A percentile compares a stretch with the other conserved stretches of the same genome.
phyloP scores from a whole-genome alignment of 2,888 invertebrate species.

The Cistogaster globosa region DNA sequence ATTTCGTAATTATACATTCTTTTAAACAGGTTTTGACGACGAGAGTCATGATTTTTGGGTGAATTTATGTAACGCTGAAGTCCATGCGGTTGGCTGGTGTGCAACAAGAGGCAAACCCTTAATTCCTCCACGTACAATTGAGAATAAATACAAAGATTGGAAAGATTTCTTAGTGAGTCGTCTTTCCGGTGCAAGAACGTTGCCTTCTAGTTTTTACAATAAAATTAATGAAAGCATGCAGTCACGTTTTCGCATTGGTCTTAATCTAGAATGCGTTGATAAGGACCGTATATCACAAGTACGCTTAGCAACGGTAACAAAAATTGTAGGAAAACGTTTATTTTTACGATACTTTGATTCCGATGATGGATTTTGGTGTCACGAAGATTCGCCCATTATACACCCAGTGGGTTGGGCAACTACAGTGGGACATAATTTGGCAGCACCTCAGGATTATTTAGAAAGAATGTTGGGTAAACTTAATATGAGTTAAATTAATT shows the following conservation, averaged over 20 bases:
- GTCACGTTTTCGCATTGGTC: constrained; percentile 91
- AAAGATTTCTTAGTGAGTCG: constrained; percentile 96
- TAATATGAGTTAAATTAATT: neutral
- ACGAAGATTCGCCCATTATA: constrained; percentile 96
- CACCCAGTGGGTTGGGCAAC: constrained; percentile 99
- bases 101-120: constrained; percentile 97
- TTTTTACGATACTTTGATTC: constrained; percentile 95
- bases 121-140: constrained; percentile 96
- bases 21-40: constrained; percentile 89
- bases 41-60: constrained; percentile 97
- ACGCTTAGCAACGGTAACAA: constrained; percentile 93
- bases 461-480: constrained; percentile 87
- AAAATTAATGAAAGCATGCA: constrained; percentile 93
- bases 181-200: constrained; percentile 96
- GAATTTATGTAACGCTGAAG: constrained; percentile 95
- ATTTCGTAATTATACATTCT: neutral
- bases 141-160: constrained; percentile 97
- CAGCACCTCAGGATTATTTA: constrained; percentile 91
- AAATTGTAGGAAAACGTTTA: constrained; percentile 95
- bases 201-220: constrained; percentile 95
- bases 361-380: constrained; percentile 97
- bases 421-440: constrained; percentile 93
- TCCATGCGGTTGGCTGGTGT: constrained; percentile 99
- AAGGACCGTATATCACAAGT: constrained; percentile 97
- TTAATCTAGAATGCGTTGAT: constrained; percentile 96